Conservation (phyloP, 2,888 invertebrate species). For the Sipha maydis region DNA sequence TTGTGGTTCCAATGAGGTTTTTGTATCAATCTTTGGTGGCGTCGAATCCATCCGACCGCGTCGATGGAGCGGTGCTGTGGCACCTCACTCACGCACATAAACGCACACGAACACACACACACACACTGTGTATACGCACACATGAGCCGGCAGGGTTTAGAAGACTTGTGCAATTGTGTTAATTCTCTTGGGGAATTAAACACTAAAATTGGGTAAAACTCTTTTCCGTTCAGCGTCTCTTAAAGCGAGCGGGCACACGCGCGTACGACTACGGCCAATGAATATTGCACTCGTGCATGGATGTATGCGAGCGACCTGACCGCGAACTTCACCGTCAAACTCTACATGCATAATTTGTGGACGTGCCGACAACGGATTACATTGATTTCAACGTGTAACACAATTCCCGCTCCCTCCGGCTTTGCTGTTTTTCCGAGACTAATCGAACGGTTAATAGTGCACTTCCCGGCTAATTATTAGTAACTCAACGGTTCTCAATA, state of each 20-base stretch:
- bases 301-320: neutral
- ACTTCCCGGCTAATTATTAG: no score
- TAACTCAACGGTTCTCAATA: no score
- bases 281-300: conserved; percentile 12
- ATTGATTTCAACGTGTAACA: neutral
- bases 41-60: conserved; percentile 30
- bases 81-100: neutral
- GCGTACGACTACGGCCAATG: neutral
- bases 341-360: conserved; percentile 19
- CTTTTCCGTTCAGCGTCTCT: conserved; percentile 25
- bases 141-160: neutral
- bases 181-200: conserved; percentile 63
- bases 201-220: conserved; percentile 62
- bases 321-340: neutral
- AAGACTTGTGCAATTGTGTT: conserved; percentile 46
- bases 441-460: no score
- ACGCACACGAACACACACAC: neutral
- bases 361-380: neutral
- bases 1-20: conserved; percentile 52
- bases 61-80: neutral
- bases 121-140: no score
- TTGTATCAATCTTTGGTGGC: conserved; percentile 52
- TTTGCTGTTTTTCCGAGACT: no score
- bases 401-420: no score
- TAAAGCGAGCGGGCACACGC: neutral